Evolutionary conservation across 2,113 vertebrate species (phyloP), one percentile per base, ranked within the genome.

Genomic region (Callorhinus ursinus): DNA sequence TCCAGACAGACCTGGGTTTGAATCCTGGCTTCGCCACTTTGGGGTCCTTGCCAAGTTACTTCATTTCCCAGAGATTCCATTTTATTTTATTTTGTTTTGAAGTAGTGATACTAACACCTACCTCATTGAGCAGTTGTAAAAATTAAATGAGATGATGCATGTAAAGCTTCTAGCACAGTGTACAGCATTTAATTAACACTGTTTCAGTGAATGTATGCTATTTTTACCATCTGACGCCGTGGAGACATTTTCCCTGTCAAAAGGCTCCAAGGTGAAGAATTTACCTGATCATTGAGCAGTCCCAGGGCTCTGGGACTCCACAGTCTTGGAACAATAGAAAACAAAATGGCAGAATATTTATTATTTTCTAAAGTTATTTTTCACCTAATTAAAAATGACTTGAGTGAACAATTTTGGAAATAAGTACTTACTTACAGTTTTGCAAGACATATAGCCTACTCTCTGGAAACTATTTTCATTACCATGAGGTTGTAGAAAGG

Each of bases 121-220:
- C 92, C 57, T 92, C 51, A 7, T 13, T 12, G 84, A 94, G 59
- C 42, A 59, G 77, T 61, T 72, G 95, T 88, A 84, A 85, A 96
- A 88, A 86, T 93, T 87, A 94, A 94, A 80, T 92, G 79, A 93
- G 97, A 92, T 92, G 96, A 67, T 90, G n/a, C 77, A 63, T 55
- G 59, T 31, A 65, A 84, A 80, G 74, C 93, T 94, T 51, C 77
- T 24, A 77, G 85, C 65, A 42, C 55, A 4, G 22, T 26, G 89
- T 72, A 21, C 36, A 89, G 95, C 67, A 46, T 77, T 88, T 89
- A 96, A 95, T 97, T 97, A 98, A 96, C 92, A 67, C 95, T 2
- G 76, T 93, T 96, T 97, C 79, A n/a, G 86, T 77, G 83, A 92
- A 80, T 13, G 19, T 57, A 91, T 84, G 90, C 97, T 95, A 86